A percentile compares a stretch with the other conserved stretches of the same genome.
Evolutionary conservation across 2,888 invertebrate genomes (phyloP).

Genomic region (Octodonta nipae): DNA sequence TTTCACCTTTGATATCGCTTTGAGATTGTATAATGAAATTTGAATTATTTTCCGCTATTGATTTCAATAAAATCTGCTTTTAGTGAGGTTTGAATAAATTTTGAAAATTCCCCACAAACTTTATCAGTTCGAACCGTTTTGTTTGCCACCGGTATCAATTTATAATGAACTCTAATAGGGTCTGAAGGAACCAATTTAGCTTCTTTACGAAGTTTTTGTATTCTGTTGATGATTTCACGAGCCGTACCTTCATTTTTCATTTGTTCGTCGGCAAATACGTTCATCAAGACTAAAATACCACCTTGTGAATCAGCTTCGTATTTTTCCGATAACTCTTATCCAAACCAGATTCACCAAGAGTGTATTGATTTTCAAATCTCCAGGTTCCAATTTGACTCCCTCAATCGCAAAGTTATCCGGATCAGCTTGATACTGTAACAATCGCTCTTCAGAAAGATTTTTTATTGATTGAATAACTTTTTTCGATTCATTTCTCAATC

Average conservation of each 20-base stretch:
- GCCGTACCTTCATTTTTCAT: conserved; percentile 91
- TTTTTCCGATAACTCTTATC: conserved; percentile 62
- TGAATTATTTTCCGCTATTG: no score
- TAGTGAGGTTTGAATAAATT: no score
- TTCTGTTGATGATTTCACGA: conserved; percentile 86
- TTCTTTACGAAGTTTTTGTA: conserved; percentile 92
- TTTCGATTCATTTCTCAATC: conserved; percentile 84
- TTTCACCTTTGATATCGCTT: no score
- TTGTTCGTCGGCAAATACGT: conserved; percentile 76
- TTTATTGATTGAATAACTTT: conserved; percentile 71
- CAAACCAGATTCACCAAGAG: no score
- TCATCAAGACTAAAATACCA: conserved; percentile 76
- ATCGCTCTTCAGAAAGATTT: conserved; percentile 59
- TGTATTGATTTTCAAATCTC: no score
- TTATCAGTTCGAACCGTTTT: no score
- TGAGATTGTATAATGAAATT: no score
- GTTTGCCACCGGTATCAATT: no score
- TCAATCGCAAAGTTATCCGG: conserved; percentile 67
- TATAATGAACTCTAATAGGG: conserved; percentile 69
- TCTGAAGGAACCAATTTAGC: conserved; percentile 85
- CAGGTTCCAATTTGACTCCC: conserved; percentile 43
- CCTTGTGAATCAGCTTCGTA: conserved; percentile 87
- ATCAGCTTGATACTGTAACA: conserved; percentile 68
- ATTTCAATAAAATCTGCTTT: no score
- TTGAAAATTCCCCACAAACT: no score